Base-by-base conservation (phyloP, 2,888 invertebrate species). In the Cheilosia soror region DNA sequence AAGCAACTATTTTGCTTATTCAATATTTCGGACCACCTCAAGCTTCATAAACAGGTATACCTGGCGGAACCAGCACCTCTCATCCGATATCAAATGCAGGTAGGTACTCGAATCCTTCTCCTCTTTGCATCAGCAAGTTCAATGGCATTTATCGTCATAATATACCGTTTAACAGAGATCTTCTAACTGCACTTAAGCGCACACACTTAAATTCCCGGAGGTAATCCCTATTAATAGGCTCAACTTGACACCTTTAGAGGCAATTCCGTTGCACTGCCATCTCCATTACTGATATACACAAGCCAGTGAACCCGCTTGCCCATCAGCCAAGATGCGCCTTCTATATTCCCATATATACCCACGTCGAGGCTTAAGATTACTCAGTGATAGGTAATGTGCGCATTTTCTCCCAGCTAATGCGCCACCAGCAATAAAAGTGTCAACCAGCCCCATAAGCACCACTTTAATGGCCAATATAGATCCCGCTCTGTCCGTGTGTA, bases 171-270 rank as follows among this genome's bases (percentile, higher is more conserved):
- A 20, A 57, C 51, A 6, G 6, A 69, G 31, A 31, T 57, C n/a
- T 20, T 9, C 27, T 33, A 33, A 33, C 44, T 42, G 72, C 72
- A 62, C 53, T 73, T 60, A 40, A 29, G 20, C 40, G 29, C 40
- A 7, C 31, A 20, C 33, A 53, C 53, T 49, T 31, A 63, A 69
- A 63, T 55, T 51, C 40, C 57, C 71, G 51, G 37, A 71, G 78
- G 58, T 66, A 63, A 68, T 71, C 47, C 47, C 79, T 73, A 53
- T 73, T 75, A 79, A 71, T 47, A 49, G 40, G 31, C 63, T 63
- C 73, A 69, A 75, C 63, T 65, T 84, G 83, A 84, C 83, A 84
- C 83, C 63, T 75, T 73, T 75, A 79, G 33, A 57, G 58, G 25
- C 83, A 49, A 73, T 69, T 69, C 40, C 73, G 15, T 62, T 63